These are phyloP conservation scores for Choloepus hoffmanni DNA, from an alignment of 2,113 vertebrate genomes.

Conservation along the genomic window DNA sequence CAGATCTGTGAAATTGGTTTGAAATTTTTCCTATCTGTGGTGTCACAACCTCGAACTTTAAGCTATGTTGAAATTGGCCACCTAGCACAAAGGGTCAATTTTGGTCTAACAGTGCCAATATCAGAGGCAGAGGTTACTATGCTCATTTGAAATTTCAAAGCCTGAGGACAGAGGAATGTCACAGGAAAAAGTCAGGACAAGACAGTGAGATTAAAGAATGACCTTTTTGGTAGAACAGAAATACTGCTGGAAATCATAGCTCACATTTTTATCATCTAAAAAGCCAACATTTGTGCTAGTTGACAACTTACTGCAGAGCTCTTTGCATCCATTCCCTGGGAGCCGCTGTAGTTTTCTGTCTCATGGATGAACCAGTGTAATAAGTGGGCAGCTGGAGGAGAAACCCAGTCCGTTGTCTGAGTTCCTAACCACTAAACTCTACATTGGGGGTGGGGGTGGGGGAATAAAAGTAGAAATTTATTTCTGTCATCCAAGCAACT, in stretches of 20 bases:
- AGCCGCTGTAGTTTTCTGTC: neutral
- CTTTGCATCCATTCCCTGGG: neutral
- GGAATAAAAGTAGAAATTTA: conserved; percentile 21
- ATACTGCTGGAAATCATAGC: neutral
- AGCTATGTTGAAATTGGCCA: conserved; percentile 17
- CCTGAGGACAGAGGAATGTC: neutral
- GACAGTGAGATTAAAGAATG: neutral
- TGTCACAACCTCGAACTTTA: conserved; percentile 13
- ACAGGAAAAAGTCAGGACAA: neutral
- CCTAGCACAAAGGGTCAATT: neutral
- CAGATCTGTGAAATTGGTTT: neutral
- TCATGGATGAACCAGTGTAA: neutral
- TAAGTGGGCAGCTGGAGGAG: neutral
- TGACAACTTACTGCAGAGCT: neutral
- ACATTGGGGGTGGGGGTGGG: neutral
- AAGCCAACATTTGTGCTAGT: neutral
- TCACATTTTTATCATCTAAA: neutral
- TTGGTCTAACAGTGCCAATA: neutral
- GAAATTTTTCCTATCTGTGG: neutral
- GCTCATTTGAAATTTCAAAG: neutral
- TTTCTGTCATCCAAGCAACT: neutral
- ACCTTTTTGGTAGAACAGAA: neutral
- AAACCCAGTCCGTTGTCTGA: neutral
- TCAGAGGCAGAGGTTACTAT: neutral
- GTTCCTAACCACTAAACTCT: neutral